phyloP scores from a whole-genome alignment of 2,888 invertebrate species.

The Lithophane ornitopus region DNA sequence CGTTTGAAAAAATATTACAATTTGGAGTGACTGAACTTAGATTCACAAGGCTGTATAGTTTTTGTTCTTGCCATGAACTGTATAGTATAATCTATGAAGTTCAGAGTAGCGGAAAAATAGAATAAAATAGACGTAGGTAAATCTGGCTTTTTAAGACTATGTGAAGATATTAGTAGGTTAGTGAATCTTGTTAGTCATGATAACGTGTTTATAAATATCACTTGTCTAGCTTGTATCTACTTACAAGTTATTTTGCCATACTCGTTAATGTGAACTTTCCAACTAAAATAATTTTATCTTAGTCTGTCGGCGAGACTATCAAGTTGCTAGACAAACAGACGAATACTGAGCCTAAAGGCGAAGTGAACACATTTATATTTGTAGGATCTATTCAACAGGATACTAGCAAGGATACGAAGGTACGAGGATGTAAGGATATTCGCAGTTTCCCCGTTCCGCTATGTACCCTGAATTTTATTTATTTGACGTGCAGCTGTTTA shows the following conservation, averaged over 20 bases:
- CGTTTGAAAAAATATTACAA: constrained; percentile 53
- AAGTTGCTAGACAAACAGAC: constrained; percentile 24
- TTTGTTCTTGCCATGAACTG: constrained; percentile 51
- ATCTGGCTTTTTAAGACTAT: not conserved
- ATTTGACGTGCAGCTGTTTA: constrained; percentile 30
- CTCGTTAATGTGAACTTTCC: constrained; percentile 15
- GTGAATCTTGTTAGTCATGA: constrained; percentile 22
- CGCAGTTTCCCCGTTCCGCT: constrained; percentile 81
- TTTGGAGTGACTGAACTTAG: constrained; percentile 50
- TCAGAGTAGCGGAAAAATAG: constrained; percentile 32
- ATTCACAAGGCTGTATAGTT: constrained; percentile 53
- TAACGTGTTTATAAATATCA: constrained; percentile 32
- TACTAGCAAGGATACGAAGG: constrained; percentile 62
- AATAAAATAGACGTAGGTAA: constrained; percentile 8
- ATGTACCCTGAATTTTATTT: constrained; percentile 84
- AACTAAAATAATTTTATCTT: constrained; percentile 9
- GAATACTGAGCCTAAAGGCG: constrained; percentile 51
- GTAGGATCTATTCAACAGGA: constrained; percentile 72
- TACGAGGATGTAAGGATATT: constrained; percentile 64
- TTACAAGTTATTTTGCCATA: constrained; percentile 33
- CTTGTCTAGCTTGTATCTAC: constrained; percentile 29
- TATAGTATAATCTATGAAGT: constrained; percentile 40
- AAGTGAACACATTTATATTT: constrained; percentile 65
- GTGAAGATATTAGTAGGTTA: not conserved
- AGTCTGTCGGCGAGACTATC: constrained; percentile 17